Evolutionary conservation across 2,113 vertebrate species (phyloP).

Genomic region (Eclectus roratus): DNA sequence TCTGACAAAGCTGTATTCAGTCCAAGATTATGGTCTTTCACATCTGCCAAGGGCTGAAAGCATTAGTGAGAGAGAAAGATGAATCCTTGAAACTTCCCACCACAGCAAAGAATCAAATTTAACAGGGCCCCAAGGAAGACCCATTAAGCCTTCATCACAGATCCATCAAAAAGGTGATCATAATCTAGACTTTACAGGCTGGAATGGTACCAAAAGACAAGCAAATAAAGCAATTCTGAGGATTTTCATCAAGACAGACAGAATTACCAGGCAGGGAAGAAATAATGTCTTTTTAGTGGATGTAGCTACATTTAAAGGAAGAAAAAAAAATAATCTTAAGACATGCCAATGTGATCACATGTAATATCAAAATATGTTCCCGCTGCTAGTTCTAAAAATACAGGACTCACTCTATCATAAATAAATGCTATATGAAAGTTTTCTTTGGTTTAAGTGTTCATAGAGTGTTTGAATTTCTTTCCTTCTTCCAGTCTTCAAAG

Average conservation of each 20-base stretch:
- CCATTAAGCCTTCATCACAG: background rate
- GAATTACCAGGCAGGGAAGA: background rate
- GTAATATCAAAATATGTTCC: background rate
- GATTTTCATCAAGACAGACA: background rate
- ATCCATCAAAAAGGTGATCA: background rate
- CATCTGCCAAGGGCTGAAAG: conserved; percentile 8
- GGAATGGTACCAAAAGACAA: background rate
- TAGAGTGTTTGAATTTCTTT: background rate
- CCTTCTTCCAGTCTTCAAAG: background rate
- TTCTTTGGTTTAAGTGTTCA: background rate
- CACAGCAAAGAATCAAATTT: background rate
- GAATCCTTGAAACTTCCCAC: background rate
- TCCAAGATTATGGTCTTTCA: conserved; percentile 6
- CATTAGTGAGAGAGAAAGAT: background rate
- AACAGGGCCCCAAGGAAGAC: background rate
- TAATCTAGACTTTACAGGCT: background rate
- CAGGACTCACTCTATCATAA: background rate
- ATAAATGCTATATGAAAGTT: background rate
- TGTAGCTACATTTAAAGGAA: background rate
- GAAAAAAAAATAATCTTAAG: background rate
- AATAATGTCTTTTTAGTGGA: background rate
- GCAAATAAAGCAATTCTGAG: background rate
- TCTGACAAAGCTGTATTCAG: conserved; percentile 43
- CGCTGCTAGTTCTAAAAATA: background rate
- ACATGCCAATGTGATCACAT: rapidly evolving